Conservation (phyloP, 53 echinoderm and acorn worm genomes). For the Antedon mediterranea region DNA sequence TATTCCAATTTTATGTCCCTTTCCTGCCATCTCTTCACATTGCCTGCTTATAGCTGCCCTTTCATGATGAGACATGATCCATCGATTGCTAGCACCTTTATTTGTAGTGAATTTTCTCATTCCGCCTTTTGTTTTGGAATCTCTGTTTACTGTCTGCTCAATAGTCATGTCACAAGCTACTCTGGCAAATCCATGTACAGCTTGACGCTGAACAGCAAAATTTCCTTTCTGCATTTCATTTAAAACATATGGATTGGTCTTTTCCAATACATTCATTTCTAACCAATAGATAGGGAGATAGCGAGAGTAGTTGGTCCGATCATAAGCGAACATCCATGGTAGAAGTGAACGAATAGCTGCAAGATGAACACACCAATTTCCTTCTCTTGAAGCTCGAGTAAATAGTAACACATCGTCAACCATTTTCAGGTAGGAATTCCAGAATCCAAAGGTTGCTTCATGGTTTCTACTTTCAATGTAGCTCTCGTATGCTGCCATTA, state of each 20-base stretch:
- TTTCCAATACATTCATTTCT: slow-evolving; percentile 29
- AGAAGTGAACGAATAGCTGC: slow-evolving; percentile 13
- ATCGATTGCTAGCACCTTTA: slow-evolving; percentile 22
- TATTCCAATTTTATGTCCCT: not conserved
- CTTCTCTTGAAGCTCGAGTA: slow-evolving; percentile 26
- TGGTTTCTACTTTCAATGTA: not conserved
- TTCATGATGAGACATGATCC: slow-evolving; percentile 34
- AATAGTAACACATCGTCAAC: slow-evolving; percentile 40
- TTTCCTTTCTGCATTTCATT: slow-evolving; percentile 14
- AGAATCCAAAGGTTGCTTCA: slow-evolving; percentile 36
- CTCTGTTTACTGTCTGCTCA: slow-evolving; percentile 34
- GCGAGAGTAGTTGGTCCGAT: slow-evolving; percentile 35
- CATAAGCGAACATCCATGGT: slow-evolving; percentile 44
- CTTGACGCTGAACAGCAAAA: slow-evolving; percentile 42
- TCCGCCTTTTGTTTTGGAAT: slow-evolving; percentile 38
- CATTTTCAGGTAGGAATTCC: slow-evolving; percentile 48
- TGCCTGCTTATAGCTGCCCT: slow-evolving; percentile 30
- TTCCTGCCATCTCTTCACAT: slow-evolving; percentile 52
- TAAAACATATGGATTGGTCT: slow-evolving; percentile 28
- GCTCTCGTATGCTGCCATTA: slow-evolving; percentile 3
- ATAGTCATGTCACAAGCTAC: slow-evolving; percentile 35
- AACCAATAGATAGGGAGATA: slow-evolving; percentile 39
- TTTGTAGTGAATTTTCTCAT: slow-evolving; percentile 27
- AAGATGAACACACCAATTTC: slow-evolving; percentile 35
- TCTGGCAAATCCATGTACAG: slow-evolving; percentile 23